phyloP scores from a whole-genome alignment of 2,888 invertebrate genomes.

The Ephialtes manifestator region DNA sequence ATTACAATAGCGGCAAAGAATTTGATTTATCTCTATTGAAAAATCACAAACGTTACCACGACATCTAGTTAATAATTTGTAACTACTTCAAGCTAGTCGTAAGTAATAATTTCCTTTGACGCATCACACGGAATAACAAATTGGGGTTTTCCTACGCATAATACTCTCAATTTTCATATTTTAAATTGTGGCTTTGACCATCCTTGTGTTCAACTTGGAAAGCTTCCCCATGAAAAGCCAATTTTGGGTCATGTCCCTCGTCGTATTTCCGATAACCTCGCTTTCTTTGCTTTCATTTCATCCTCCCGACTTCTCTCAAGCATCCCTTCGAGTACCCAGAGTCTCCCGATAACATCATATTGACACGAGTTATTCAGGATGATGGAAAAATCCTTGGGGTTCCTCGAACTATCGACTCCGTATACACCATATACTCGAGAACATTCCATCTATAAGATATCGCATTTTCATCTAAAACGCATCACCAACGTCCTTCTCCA shows the following conservation, averaged over 20 bases:
- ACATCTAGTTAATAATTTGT: no score
- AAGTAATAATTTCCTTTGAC: background rate
- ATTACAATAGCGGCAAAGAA: no score
- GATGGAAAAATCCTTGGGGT: conserved; percentile 22
- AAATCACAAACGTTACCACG: background rate
- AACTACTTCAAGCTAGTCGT: no score
- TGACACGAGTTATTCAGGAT: conserved; percentile 17
- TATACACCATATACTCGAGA: conserved; percentile 7
- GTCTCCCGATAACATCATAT: conserved; percentile 19
- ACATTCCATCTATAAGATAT: conserved; percentile 1
- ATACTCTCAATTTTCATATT: conserved; percentile 2
- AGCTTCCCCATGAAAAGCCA: background rate
- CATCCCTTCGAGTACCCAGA: background rate
- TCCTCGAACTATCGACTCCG: conserved; percentile 13
- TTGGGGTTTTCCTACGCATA: background rate
- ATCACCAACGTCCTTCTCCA: background rate
- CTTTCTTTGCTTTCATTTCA: background rate
- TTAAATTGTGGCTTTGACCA: background rate
- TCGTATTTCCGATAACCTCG: background rate
- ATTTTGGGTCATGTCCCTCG: conserved; percentile 7
- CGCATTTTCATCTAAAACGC: background rate
- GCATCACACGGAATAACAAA: background rate
- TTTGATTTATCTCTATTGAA: background rate
- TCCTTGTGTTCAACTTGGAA: background rate
- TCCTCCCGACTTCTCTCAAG: background rate